Evolutionary conservation across 2,113 vertebrate genomes (phyloP), one percentile per base, ranked within the genome.

Genomic region (Hyla sarda): DNA sequence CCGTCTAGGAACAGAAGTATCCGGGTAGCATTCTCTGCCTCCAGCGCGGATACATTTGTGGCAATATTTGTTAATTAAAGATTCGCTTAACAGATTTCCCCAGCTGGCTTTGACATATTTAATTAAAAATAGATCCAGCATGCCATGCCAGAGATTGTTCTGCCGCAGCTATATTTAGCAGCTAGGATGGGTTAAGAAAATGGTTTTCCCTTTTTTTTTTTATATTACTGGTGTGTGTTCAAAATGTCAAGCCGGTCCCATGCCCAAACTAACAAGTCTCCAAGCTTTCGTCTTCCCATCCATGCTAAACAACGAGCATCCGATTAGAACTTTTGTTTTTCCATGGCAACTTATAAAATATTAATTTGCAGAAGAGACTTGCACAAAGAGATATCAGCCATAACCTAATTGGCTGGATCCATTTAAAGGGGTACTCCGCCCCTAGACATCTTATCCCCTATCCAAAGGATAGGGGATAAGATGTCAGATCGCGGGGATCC

Each of bases 61-160:
- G 79, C 60, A 82, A 82, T 82, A 82, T 82, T 82, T 82, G 58
- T 82, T 82, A 82, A 82, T 82, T 82, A 82, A 82, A 82, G 79
- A 85, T 85, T 85, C 47, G 58, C 30, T 67, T 85, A 62, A 78
- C 74, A 69, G 45, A 85, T 69, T 82, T 69, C 60, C 69, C 74
- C 73, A 65, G 72, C 83, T 85, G 82, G 56, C 83, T 85, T 69
- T 76, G 71, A 84, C 72, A 76, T 76, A 84, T 84, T 76, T 76
- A 84, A 84, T 84, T 77, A 84, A 65, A 60, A 76, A 84, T 76
- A 84, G 73, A 84, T 48, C 75, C 58, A 48, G 82, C 28, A 14
- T 56, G 82, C 23, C 16, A 54, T 83, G 67, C 82, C 67, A 83
- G 73, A 73, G 48, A 83, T 83, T 83, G 82, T 83, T 83, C 67